Evolutionary conservation across 2,888 invertebrate genomes (phyloP).

Genomic region (Rhimphoctona megacephalus): DNA sequence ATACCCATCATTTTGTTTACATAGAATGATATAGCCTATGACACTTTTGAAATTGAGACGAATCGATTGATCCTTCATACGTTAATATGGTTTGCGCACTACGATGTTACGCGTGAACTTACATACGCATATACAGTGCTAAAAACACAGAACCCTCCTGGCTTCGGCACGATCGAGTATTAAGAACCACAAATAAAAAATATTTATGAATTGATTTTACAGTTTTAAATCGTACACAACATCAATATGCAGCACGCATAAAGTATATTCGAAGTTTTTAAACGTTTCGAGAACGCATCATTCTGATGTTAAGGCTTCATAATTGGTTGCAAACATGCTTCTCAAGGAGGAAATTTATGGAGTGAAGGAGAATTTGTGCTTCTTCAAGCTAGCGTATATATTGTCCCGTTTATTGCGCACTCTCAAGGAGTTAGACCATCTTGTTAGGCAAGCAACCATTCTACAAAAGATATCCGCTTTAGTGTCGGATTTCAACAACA

Average conservation of each 20-base stretch:
- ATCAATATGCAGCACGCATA: too few relatives aligned
- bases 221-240: not conserved
- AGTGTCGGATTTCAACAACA: constrained; percentile 72
- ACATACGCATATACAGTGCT: too few relatives aligned
- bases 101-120: not conserved
- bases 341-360: not conserved
- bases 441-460: constrained; percentile 79
- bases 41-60: too few relatives aligned
- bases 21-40: too few relatives aligned
- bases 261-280: not conserved
- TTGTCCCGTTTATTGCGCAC: constrained; percentile 79
- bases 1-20: too few relatives aligned
- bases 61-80: too few relatives aligned
- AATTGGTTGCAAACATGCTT: constrained; percentile 32
- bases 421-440: constrained; percentile 76
- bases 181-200: not conserved
- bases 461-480: constrained; percentile 76
- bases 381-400: constrained; percentile 55
- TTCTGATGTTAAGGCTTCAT: constrained; percentile 11
- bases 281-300: not conserved
- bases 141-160: not conserved
- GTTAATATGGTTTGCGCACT: not conserved
- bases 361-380: not conserved
- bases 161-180: not conserved
- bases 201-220: not conserved